Percentiles rank a stretch among this genome's conserved stretches.
phyloP scores from a whole-genome alignment of 2,113 vertebrate species.

The Dendropsophus ebraccatus region DNA sequence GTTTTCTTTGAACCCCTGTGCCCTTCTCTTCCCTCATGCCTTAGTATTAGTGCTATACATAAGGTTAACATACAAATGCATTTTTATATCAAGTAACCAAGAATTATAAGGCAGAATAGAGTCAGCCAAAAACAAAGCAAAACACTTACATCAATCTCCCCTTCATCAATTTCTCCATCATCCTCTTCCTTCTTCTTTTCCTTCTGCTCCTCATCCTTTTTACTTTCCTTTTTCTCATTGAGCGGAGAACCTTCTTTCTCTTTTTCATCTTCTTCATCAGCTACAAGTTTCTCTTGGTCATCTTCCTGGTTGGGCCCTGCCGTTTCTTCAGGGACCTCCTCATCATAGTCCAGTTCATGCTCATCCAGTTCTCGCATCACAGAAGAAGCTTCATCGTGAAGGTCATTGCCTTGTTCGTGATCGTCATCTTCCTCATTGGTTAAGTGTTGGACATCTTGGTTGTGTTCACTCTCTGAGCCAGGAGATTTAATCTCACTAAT shows the following conservation, averaged over 20 bases:
- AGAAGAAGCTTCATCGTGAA: constrained; percentile 87
- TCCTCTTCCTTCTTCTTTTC: constrained; percentile 94
- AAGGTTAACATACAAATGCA: too few species aligned
- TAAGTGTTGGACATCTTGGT: constrained; percentile 66
- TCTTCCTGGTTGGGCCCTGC: constrained; percentile 74
- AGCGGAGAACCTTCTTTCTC: constrained; percentile 70
- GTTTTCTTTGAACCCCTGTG: too few species aligned
- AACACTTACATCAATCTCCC: constrained; percentile 95
- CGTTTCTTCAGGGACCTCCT: constrained; percentile 94
- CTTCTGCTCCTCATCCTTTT: constrained; percentile 73
- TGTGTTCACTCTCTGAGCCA: constrained; percentile 79
- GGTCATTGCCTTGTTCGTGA: constrained; percentile 68
- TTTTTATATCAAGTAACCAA: too few species aligned
- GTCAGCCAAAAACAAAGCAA: not conserved
- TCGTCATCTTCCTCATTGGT: constrained; percentile 61
- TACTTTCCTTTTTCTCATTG: constrained; percentile 68
- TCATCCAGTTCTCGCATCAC: constrained; percentile 94
- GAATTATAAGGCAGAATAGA: too few species aligned
- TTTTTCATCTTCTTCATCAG: constrained; percentile 78
- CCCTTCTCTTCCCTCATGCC: too few species aligned
- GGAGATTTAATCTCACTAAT: constrained; percentile 80
- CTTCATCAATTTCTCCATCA: constrained; percentile 95
- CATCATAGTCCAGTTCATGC: constrained; percentile 95
- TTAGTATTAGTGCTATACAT: too few species aligned
- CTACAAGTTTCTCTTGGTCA: constrained; percentile 76